Evolutionary conservation across 2,113 vertebrate genomes (phyloP), one percentile per base, ranked within the genome.

Genomic region (Thymallus thymallus): DNA sequence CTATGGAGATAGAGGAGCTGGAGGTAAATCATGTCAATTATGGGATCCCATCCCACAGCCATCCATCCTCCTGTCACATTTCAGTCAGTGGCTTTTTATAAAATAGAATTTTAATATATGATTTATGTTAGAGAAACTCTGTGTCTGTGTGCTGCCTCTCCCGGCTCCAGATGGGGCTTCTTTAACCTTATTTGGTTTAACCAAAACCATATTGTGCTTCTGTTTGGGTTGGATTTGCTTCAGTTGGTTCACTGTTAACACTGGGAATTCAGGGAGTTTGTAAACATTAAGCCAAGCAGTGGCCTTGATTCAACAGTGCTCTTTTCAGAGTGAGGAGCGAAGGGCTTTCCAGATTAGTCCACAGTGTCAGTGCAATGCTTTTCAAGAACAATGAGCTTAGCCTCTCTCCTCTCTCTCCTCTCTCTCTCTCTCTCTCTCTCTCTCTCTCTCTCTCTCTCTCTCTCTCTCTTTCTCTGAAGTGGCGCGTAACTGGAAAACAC

Each of bases 11-110:
- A 79, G 74, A 63, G 35, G 35, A 70, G 26, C 35, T 63, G 56
- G 60, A 76, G 70, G 77, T 78, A 82, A 79, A 64, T 68, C 71
- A 58, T 71, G 66, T 83, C 48, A 81, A 80, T 64, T 58, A 58
- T 20, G 13, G 2, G 69, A 67, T 26, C 74, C 69, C 75, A 26
- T 79, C 80, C 75, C 78, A 32, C 67, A 51, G 10, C 32, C 56
- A 60, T 60, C n/a, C 56, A 30, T 72, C 20, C 73, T 18, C 35
- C 35, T 41, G 35, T 51, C 48, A 51, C 35, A 41, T 51, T 16
- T 51, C 48, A 51, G 48, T 51, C 32, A 69, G 70, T 32, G 5
- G 26, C 13, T 72, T 71, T 29, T 68, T 76, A 1, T 22, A 45
- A 9, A 55, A 67, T 62, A n/a, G 0, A 71, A 48, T 68, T 46